phyloP scores from a whole-genome alignment of 2,797 vertebrate species.

The Acrossocheilus wenchowensis region DNA sequence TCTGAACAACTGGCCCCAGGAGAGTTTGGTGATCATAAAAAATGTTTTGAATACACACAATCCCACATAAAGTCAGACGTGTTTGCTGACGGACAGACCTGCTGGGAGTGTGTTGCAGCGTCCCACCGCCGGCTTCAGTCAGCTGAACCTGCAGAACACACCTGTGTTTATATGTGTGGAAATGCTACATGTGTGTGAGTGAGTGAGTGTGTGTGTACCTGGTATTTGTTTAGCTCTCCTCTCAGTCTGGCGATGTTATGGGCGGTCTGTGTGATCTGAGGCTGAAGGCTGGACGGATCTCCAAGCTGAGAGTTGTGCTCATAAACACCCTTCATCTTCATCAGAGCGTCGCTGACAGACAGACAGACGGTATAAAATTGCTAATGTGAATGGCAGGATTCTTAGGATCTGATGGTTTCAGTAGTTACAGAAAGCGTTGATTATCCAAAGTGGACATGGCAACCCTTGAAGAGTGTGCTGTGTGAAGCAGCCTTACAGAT shows the following conservation, averaged over 20 bases:
- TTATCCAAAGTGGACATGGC: not conserved
- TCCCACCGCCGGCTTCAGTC: slow-evolving; percentile 76
- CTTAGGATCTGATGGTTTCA: not conserved
- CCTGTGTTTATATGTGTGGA: not conserved
- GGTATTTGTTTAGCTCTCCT: slow-evolving; percentile 90
- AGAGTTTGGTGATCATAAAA: no score
- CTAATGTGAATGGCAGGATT: not conserved
- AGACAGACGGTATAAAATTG: not conserved
- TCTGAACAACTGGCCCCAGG: no score
- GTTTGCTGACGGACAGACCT: slow-evolving; percentile 66
- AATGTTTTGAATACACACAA: not conserved
- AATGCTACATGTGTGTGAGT: not conserved
- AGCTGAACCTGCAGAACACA: slow-evolving; percentile 78
- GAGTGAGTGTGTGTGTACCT: slow-evolving; percentile 75
- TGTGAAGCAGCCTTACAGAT: not conserved
- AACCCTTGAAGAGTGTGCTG: not conserved
- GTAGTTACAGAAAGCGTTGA: not conserved
- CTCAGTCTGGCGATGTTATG: slow-evolving; percentile 85
- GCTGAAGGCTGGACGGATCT: slow-evolving; percentile 90
- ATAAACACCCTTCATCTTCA: slow-evolving; percentile 97
- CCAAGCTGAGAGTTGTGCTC: slow-evolving; percentile 93
- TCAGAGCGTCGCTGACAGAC: slow-evolving; percentile 85
- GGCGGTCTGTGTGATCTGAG: slow-evolving; percentile 88
- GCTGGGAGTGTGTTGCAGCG: slow-evolving; percentile 74
- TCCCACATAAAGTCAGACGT: not conserved